Evolutionary conservation across 2,888 invertebrate species (phyloP).

Genomic region (Sthenelais limicola): DNA sequence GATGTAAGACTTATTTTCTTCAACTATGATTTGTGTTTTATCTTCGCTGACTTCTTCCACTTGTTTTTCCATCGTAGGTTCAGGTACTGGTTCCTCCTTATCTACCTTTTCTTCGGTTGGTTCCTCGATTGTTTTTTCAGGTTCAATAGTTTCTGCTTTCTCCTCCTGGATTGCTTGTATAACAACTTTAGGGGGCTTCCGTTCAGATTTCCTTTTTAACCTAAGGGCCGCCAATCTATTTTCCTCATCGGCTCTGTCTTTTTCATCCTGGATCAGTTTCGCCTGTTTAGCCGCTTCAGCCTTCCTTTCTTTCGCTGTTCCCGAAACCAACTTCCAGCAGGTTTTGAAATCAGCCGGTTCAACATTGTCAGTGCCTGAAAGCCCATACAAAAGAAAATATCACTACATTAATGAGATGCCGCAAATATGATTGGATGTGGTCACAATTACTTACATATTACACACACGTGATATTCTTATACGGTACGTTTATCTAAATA

Average conservation of each 20-base stretch:
- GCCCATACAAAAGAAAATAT: too few relatives aligned
- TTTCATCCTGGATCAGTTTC: not conserved
- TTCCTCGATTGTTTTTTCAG: not conserved
- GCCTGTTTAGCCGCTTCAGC: not conserved
- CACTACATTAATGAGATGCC: too few relatives aligned
- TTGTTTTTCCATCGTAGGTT: not conserved
- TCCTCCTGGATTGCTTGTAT: not conserved
- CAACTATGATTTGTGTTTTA: not conserved
- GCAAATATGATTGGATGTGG: too few relatives aligned
- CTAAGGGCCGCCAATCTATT: not conserved
- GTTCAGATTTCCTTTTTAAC: not conserved
- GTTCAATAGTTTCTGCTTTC: not conserved
- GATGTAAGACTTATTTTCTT: constrained; percentile 12
- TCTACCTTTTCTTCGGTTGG: not conserved
- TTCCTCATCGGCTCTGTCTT: constrained; percentile 31
- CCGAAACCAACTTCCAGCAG: constrained; percentile 45
- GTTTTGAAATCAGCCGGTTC: constrained; percentile 46
- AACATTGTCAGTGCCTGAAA: constrained; percentile 45
- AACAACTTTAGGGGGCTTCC: too few relatives aligned
- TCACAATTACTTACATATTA: too few relatives aligned
- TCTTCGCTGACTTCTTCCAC: not conserved
- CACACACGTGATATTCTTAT: too few relatives aligned
- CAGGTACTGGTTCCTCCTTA: not conserved
- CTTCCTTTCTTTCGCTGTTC: constrained; percentile 23
- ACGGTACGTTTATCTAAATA: too few relatives aligned